Percentiles rank a stretch among this genome's conserved stretches.
These are phyloP conservation scores for Psephotus haematonotus DNA, from an alignment of 2,113 vertebrate species.

Conservation along the genomic window DNA sequence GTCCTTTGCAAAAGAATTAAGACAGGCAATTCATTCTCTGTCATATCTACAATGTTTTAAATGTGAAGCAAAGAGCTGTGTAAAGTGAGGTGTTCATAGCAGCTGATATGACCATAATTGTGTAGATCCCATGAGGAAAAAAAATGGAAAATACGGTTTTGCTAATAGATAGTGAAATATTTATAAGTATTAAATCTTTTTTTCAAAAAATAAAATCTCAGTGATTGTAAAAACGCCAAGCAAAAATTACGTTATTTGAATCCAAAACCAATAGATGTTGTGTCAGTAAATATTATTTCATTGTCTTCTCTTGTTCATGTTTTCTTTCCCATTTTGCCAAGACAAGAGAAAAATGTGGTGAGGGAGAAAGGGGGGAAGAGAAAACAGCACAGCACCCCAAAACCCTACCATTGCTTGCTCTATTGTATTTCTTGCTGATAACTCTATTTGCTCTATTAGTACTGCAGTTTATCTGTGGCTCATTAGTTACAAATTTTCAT, in stretches of 20 bases:
- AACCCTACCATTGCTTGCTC: background rate
- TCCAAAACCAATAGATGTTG: background rate
- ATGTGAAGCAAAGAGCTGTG: background rate
- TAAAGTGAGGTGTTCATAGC: background rate
- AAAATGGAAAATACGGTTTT: background rate
- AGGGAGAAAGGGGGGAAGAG: background rate
- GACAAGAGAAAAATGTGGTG: background rate
- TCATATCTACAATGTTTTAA: conserved; percentile 15
- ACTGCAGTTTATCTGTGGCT: background rate
- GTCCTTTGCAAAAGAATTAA: conserved; percentile 18
- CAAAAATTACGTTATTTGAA: background rate
- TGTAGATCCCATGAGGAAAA: background rate
- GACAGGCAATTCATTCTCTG: conserved; percentile 1
- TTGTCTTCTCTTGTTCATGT: background rate
- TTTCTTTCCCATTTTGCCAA: background rate
- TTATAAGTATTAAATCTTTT: background rate
- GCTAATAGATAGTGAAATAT: background rate
- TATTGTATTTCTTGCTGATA: background rate
- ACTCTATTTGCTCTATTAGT: background rate
- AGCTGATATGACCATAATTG: background rate
- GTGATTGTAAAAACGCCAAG: background rate
- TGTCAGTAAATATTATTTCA: background rate
- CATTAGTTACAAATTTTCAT: background rate
- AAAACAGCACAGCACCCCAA: background rate
- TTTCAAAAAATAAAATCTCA: background rate